phyloP scores from a whole-genome alignment of 2,113 vertebrate species.

The Elephas maximus region DNA sequence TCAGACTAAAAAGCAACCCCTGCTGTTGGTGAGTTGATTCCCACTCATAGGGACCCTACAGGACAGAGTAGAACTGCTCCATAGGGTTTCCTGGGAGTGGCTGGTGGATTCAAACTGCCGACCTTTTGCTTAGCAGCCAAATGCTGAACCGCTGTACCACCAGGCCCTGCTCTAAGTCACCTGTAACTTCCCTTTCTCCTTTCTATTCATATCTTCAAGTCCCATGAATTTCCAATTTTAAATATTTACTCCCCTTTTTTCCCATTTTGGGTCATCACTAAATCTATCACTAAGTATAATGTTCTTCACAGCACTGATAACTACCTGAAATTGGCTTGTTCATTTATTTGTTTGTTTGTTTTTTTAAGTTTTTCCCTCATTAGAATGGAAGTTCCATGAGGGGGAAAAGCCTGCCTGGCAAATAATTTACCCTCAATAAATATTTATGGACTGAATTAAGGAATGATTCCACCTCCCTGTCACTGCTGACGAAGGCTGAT shows the following conservation, averaged over 20 bases:
- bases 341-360: background rate
- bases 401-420: background rate
- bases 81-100: no score
- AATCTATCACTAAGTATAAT: background rate
- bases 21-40: no score
- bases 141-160: no score
- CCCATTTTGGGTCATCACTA: background rate
- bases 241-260: background rate
- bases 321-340: conserved; percentile 1
- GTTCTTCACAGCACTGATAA: background rate
- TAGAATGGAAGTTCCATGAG: conserved; percentile 25
- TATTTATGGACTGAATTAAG: conserved; percentile 43
- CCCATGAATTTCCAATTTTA: conserved; percentile 48
- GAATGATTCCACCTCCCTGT: background rate
- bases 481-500: background rate
- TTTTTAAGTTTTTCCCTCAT: conserved; percentile 11
- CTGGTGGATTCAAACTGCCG: no score
- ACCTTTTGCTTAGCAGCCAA: no score
- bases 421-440: background rate
- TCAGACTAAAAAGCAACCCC: background rate
- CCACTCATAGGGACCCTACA: no score
- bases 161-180: background rate
- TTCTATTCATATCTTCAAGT: conserved; percentile 28
- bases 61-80: no score
- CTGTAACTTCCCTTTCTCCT: background rate